These are phyloP conservation scores for Platygyra sinensis DNA, from an alignment of 64 coral and sea anemone genomes.

Conservation along the genomic window DNA sequence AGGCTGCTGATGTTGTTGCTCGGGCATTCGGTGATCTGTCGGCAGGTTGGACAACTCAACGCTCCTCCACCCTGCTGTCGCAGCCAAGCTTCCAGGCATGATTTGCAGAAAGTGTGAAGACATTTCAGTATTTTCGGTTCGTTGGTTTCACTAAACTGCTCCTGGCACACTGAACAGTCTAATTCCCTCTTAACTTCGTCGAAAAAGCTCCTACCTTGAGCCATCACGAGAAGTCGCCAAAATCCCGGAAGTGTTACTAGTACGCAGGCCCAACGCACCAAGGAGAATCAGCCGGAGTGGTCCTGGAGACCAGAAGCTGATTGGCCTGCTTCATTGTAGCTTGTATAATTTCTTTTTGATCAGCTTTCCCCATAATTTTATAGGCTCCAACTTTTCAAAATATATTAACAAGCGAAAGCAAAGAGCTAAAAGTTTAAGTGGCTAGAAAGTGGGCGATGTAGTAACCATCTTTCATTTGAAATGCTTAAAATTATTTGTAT, in stretches of 20 bases:
- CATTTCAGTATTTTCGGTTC: constrained; percentile 37
- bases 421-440: too few species aligned
- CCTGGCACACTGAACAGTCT: constrained; percentile 10
- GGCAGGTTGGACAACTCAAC: constrained; percentile 9
- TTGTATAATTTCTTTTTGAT: too few species aligned
- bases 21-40: constrained; percentile 2
- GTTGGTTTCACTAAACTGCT: background rate
- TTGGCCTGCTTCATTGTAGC: too few species aligned
- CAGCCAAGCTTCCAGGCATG: background rate
- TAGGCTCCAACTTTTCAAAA: too few species aligned
- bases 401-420: too few species aligned
- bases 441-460: too few species aligned
- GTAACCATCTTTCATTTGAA: too few species aligned
- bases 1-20: constrained; percentile 47
- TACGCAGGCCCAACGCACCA: background rate
- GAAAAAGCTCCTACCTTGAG: background rate
- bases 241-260: background rate
- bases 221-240: background rate
- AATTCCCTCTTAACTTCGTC: constrained; percentile 17
- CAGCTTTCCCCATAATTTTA: too few species aligned
- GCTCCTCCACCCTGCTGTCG: background rate
- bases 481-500: too few species aligned
- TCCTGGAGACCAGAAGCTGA: too few species aligned
- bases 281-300: too few species aligned
- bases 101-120: constrained; percentile 27